These are phyloP conservation scores for Sciurus vulgaris DNA, from an alignment of 2,797 vertebrate genomes.

Conservation along the genomic window DNA sequence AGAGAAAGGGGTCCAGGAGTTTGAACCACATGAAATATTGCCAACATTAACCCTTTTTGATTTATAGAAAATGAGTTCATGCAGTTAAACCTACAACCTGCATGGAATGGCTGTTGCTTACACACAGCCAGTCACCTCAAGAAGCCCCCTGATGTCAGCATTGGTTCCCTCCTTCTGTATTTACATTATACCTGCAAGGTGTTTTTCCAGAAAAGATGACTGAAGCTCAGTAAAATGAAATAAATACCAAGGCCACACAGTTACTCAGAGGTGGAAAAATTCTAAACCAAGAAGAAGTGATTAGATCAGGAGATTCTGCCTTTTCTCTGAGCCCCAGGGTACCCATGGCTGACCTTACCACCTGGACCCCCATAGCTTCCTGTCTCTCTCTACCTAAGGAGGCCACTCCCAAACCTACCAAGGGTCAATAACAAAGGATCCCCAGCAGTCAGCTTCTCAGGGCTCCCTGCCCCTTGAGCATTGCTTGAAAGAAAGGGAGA, in stretches of 20 bases:
- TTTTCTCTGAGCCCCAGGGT: background rate
- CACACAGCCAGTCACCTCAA: background rate
- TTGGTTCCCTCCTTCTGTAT: background rate
- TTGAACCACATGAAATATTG: background rate
- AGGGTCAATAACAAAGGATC: background rate
- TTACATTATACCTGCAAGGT: background rate
- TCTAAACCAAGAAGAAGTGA: background rate
- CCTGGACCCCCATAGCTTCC: background rate
- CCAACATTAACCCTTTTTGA: background rate
- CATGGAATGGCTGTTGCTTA: background rate
- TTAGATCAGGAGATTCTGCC: background rate
- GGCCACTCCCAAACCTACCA: background rate
- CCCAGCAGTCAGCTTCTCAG: background rate
- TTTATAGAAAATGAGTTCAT: background rate
- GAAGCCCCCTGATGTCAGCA: background rate
- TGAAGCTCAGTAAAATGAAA: background rate
- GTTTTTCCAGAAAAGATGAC: slow-evolving; percentile 26
- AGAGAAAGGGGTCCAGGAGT: background rate
- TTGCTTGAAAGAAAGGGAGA: background rate
- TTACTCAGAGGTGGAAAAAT: background rate
- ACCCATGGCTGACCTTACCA: background rate
- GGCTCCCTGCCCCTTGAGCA: background rate
- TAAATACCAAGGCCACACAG: background rate
- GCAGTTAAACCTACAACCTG: background rate
- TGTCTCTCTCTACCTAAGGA: background rate